Evolutionary conservation across 2,888 invertebrate genomes (phyloP), one percentile per base, ranked within the genome.

Genomic region (Gymnosoma rotundatum): DNA sequence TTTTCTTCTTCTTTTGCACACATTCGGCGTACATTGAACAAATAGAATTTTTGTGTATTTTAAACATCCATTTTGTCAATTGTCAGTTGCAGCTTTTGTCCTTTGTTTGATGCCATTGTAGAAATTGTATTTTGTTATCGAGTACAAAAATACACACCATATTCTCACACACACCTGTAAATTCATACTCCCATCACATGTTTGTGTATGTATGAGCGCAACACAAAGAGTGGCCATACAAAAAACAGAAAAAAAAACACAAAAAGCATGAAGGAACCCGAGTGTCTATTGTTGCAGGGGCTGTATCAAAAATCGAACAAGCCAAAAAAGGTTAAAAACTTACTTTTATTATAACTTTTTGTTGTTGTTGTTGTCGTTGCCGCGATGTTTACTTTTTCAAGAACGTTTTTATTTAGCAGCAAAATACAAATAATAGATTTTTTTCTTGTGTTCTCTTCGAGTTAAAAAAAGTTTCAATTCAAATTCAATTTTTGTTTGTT

Each of bases 21-120:
- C 25, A 38, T 36, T 5, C 10, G 36, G 21, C n/a, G 52, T 61
- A 52, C 14, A 50, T 52, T 73, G 45, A 52, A 4, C 25, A 54
- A 70, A 78, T 69, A 61, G 10, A 74, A 81, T 86, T 86, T 86
- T 89, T 88, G 87, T 87, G 50, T 88, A 89, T 90, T 73, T 83
- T 72, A 61, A 72, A 80, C 79, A 91, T 90, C 89, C 92, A 92
- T 92, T 91, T 91, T 92, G 88, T 88, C 89, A 90, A 91, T 92
- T 92, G 91, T 91, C 91, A 91, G 91, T 92, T 91, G 90, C 91
- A 91, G 91, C 86, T 86, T 86, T 90, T 89, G 88, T 89, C 88
- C 85, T 83, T 83, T 87, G 74, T 85, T 83, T 50, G 69, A 48
- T 32, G 87, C 87, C 87, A 83, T 87, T 86, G 85, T 86, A 52